Base-by-base conservation (phyloP, 2,113 vertebrate species). In the Pardalotus punctatus region DNA sequence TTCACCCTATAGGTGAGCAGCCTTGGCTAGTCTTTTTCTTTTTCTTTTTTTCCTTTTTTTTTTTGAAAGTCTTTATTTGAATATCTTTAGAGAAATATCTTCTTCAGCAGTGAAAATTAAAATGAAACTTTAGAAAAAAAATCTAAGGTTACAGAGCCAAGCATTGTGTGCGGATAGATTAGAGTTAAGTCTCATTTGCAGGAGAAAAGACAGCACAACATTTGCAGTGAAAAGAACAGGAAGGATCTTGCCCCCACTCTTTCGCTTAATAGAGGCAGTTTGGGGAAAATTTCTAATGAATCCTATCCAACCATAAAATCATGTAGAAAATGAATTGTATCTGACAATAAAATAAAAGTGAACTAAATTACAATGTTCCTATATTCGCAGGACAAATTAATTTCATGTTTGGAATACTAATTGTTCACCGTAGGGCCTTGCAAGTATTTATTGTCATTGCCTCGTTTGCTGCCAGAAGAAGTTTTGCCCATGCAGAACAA, bases 341-440 rank as follows among this genome's bases (percentile, higher is more conserved):
- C 97, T 98, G 97, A 98, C 97, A 98, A 97, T 98, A 97, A 98
- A 98, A 98, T 98, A 98, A 98, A 98, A 98, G 81, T 95, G 96
- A 98, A 98, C 96, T 94, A 97, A 98, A 98, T 98, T 97, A 97
- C 97, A 97, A 96, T 94, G 93, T 96, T 97, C 96, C 93, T 95
- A 83, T 97, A 98, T 96, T 97, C 53, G 1, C 89, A 96, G 90
- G 90, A 94, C 95, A 98, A 98, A 98, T 98, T 98, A 98, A 98
- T 98, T 98, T 98, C 98, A 95, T 98, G 98, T 97, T 98, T 98
- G 87, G 98, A 98, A 98, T 98, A 98, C 97, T 98, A 98, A 98
- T 98, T 98, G 90, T 94, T 94, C 60, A 45, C 80, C 38, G 36
- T 91, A 96, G 81, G 72, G 47, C 45, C 88, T 94, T 6, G 17